Conservation (phyloP, 2,888 invertebrate species). For the Drosophila pegasa region DNA sequence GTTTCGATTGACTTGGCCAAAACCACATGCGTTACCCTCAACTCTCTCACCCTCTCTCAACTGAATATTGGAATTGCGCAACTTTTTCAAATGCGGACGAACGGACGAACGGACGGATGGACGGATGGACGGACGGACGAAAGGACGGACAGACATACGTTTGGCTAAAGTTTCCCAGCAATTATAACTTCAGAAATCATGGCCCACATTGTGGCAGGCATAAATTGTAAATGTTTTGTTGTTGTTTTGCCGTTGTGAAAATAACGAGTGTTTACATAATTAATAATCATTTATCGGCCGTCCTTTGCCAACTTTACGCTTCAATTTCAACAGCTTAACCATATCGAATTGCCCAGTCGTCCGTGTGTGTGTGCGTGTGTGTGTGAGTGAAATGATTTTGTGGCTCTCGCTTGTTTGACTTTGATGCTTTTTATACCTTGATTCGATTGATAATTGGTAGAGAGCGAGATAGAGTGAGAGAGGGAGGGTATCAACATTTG, state of each 20-base stretch:
- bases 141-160: slow-evolving; percentile 46
- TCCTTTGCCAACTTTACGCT: slow-evolving; percentile 12
- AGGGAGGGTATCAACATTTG: background rate
- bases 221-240: slow-evolving; percentile 8
- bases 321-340: slow-evolving; percentile 16
- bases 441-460: background rate
- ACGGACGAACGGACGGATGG: too few species aligned
- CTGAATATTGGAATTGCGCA: slow-evolving; percentile 71
- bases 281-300: slow-evolving; percentile 20
- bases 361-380: background rate
- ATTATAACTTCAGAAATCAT: slow-evolving; percentile 67
- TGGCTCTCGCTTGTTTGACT: slow-evolving; percentile 1
- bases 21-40: slow-evolving; percentile 10
- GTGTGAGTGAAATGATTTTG: slow-evolving; percentile 27
- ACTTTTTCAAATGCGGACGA: slow-evolving; percentile 48
- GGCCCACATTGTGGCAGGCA: slow-evolving; percentile 5
- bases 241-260: slow-evolving; percentile 9
- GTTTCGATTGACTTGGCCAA: slow-evolving; percentile 39
- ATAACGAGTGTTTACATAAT: slow-evolving; percentile 14
- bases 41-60: background rate
- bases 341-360: background rate
- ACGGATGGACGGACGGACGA: too few species aligned
- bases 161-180: slow-evolving; percentile 67
- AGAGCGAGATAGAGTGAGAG: too few species aligned
- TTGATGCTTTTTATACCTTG: background rate